Percentiles rank a stretch among this genome's conserved stretches.
Evolutionary conservation across 2,113 vertebrate genomes (phyloP).

Genomic region (Australoheros scitulus): DNA sequence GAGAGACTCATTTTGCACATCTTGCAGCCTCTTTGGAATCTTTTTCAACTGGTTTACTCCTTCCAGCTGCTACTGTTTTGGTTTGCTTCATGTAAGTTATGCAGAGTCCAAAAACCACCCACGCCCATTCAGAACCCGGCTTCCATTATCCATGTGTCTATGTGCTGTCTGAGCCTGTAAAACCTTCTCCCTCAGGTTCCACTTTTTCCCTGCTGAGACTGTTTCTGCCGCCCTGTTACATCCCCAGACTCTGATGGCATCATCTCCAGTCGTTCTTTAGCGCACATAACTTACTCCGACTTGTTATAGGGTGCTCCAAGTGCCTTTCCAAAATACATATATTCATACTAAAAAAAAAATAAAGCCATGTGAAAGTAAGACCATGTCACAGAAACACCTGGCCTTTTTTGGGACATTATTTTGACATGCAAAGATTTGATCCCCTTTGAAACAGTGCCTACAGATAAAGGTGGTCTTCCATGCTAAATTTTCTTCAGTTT

Average conservation of each 20-base stretch:
- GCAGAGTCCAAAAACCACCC: neutral
- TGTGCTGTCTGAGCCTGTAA: neutral
- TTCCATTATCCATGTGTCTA: neutral
- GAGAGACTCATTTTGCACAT: neutral
- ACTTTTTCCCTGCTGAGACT: neutral
- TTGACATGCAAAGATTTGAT: neutral
- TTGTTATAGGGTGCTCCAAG: neutral
- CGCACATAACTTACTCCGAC: neutral
- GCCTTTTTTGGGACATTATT: neutral
- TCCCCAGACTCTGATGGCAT: neutral
- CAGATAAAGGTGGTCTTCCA: constrained; percentile 7
- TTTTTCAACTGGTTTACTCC: neutral
- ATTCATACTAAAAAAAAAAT: neutral
- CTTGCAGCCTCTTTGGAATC: neutral
- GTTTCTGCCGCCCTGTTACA: neutral
- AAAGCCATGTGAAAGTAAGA: neutral
- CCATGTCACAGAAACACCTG: neutral
- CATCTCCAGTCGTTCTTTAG: neutral
- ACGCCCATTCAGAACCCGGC: neutral
- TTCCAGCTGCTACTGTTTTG: neutral
- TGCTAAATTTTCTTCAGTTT: neutral
- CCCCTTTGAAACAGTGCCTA: neutral
- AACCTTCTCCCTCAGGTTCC: neutral
- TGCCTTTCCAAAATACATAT: neutral
- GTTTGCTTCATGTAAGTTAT: neutral